Conservation (phyloP, 2,888 invertebrate genomes). For the Latrodectus hesperus region DNA sequence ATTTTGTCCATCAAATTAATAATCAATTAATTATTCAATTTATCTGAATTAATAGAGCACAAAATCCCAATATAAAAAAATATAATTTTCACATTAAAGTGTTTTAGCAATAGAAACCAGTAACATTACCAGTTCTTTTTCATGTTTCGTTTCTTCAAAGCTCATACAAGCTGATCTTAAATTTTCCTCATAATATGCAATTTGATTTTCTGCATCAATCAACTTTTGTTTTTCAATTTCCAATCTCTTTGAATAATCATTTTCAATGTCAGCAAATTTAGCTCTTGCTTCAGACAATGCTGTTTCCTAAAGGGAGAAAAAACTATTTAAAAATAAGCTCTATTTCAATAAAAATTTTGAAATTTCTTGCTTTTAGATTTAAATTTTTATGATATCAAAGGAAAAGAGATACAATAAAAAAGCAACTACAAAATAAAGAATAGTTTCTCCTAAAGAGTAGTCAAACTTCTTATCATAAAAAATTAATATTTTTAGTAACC, state of each 20-base stretch:
- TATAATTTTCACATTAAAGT: neutral
- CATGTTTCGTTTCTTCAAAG: conserved; percentile 56
- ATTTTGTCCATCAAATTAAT: neutral
- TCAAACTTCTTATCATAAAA: too few species aligned
- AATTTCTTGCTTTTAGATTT: too few species aligned
- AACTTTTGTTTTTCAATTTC: conserved; percentile 70
- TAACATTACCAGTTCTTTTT: conserved; percentile 25
- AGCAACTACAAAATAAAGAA: too few species aligned
- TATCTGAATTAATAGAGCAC: neutral
- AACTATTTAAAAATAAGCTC: neutral
- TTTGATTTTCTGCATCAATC: conserved; percentile 68
- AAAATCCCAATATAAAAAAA: neutral
- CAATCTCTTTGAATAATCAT: conserved; percentile 55
- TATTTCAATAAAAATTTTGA: neutral
- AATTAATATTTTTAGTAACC: too few species aligned
- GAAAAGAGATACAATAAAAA: too few species aligned
- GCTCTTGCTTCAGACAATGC: conserved; percentile 57
- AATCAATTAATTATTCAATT: neutral
- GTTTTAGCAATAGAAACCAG: neutral
- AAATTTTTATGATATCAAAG: too few species aligned
- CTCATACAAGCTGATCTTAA: conserved; percentile 27
- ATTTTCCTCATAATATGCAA: conserved; percentile 55
- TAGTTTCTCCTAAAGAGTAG: too few species aligned
- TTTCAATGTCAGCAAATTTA: conserved; percentile 62
- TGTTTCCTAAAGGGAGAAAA: neutral